Evolutionary conservation across 1,140 invertebrate species (phyloP).

Genomic region (Prorops nasuta): DNA sequence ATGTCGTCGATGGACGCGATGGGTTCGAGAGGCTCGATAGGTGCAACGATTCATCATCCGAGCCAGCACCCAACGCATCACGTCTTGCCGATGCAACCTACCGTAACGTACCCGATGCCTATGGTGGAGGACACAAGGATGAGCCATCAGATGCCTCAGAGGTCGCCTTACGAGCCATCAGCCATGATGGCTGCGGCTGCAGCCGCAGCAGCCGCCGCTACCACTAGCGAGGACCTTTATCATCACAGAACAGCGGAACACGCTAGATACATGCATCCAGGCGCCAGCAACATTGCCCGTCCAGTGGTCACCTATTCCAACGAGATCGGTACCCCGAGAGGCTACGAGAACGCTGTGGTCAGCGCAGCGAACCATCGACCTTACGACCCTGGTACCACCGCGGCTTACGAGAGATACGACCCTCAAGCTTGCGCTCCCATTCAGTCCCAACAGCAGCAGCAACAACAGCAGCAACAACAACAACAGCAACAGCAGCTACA

Average conservation of each 20-base stretch:
- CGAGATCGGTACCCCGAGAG: conserved; percentile 55
- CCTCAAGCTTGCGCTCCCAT: conserved; percentile 58
- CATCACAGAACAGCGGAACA: conserved; percentile 50
- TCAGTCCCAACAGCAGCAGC: conserved; percentile 62
- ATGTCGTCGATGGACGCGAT: conserved; percentile 73
- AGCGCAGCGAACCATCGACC: conserved; percentile 61
- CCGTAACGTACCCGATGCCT: conserved; percentile 49
- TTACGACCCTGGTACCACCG: conserved; percentile 62
- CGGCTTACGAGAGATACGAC: conserved; percentile 76
- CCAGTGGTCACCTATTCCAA: conserved; percentile 66
- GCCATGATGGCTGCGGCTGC: conserved; percentile 55
- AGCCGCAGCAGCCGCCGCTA: conserved; percentile 42
- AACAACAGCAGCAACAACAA: conserved; percentile 61
- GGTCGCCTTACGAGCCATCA: conserved; percentile 65
- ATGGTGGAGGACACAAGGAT: conserved; percentile 54
- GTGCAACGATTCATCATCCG: conserved; percentile 48
- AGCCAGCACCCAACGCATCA: conserved; percentile 49
- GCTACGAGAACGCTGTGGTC: conserved; percentile 60
- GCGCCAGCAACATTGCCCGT: conserved; percentile 54
- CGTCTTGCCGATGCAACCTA: conserved; percentile 50
- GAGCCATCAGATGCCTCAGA: conserved; percentile 61
- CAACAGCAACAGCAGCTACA: conserved; percentile 57
- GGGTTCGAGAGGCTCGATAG: conserved; percentile 52
- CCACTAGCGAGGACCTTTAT: conserved; percentile 48
- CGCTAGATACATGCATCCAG: conserved; percentile 50